Percentiles rank a stretch among this genome's conserved stretches.
Evolutionary conservation across 1,140 invertebrate species (phyloP).

Genomic region (Bicyclus anynana): DNA sequence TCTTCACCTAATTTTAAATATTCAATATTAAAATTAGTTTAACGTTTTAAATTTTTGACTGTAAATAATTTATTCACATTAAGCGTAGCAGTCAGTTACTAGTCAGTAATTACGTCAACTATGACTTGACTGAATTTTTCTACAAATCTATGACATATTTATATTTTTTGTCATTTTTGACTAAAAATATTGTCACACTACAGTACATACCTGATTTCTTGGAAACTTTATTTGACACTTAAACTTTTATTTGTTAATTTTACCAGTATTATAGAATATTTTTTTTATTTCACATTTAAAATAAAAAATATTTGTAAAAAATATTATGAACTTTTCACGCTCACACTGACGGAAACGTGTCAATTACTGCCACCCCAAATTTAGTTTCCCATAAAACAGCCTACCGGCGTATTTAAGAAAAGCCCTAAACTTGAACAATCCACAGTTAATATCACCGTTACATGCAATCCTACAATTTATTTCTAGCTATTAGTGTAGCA

Average conservation of each 20-base stretch:
- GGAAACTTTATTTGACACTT: constrained; percentile 7
- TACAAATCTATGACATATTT: neutral
- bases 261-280: constrained; percentile 4
- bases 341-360: constrained; percentile 32
- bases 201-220: constrained; percentile 21
- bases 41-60: too few species aligned
- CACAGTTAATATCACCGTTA: constrained; percentile 68
- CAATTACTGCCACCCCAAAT: constrained; percentile 33
- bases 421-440: constrained; percentile 53
- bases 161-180: neutral
- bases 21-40: neutral
- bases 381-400: constrained; percentile 45
- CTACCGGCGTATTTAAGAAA: constrained; percentile 52
- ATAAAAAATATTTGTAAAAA: constrained; percentile 5
- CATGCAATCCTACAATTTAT: constrained; percentile 74
- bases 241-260: neutral
- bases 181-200: neutral
- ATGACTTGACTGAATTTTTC: neutral
- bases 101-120: too few species aligned
- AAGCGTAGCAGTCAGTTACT: too few species aligned
- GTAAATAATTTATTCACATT: too few species aligned
- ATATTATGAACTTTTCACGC: constrained; percentile 22
- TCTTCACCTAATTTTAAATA: constrained; percentile 10
- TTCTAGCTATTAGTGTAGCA: constrained; percentile 60
- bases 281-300: neutral